Conservation (phyloP, 1,140 invertebrate genomes). For the Aricia agestis region DNA sequence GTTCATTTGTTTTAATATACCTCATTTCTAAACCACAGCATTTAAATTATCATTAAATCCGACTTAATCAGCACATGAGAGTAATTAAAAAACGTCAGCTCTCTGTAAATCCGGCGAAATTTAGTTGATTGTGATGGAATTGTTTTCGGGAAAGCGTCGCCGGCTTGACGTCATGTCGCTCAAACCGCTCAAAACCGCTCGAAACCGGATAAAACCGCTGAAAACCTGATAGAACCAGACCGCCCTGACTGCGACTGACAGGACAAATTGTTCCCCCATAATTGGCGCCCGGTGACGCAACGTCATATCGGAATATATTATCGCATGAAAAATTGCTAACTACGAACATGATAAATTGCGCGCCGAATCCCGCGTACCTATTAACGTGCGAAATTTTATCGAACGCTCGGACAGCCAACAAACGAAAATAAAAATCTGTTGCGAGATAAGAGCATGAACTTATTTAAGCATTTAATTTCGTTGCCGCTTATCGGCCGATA, state of each 20-base stretch:
- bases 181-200: not conserved
- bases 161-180: not conserved
- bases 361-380: constrained; percentile 20
- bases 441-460: not conserved
- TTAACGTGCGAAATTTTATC: constrained; percentile 30
- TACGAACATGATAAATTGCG: constrained; percentile 21
- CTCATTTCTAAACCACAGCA: too few relatives aligned
- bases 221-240: not conserved
- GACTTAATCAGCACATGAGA: not conserved
- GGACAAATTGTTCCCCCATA: constrained; percentile 20
- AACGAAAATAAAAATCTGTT: constrained; percentile 9
- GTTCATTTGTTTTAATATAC: too few relatives aligned
- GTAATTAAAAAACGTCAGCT: not conserved
- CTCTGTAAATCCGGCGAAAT: not conserved
- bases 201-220: not conserved
- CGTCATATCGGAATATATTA: constrained; percentile 18
- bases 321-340: constrained; percentile 19
- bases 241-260: constrained; percentile 14
- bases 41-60: too few relatives aligned
- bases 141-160: not conserved
- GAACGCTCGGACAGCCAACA: not conserved
- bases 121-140: not conserved
- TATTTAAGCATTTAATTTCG: constrained; percentile 19
- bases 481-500: not conserved
- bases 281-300: constrained; percentile 16